Base-by-base conservation (phyloP, 2,113 vertebrate species). In the Dromas ardeola region DNA sequence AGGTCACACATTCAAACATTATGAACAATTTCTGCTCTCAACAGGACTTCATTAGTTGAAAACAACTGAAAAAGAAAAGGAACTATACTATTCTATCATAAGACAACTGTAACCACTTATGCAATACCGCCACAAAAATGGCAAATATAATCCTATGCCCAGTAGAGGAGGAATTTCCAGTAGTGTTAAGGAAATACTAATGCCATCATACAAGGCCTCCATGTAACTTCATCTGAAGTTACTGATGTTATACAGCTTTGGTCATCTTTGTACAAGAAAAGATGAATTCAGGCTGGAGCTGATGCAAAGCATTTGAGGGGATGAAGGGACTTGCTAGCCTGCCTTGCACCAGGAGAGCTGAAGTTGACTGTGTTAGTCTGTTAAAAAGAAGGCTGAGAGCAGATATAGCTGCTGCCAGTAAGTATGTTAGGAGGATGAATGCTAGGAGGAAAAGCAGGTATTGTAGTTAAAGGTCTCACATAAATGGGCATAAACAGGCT, bases 361-460 rank as follows among this genome's bases (percentile, higher is more conserved):
- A 69, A 92, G 38, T 26, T 82, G 40, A 21, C 63, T 91, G 63
- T 5, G 0, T 61, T 53, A 26, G 23, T 63, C 52, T 55, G 1
- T 67, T 67, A 47, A 79, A 76, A 80, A 84, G 83, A 79, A 76
- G 30, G 70, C 34, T 61, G 62, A 87, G 10, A 55, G 65, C 56
- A 67, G 52, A 71, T 2, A 1, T 47, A 69, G 61, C 16, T 69
- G 29, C 81, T 78, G 95, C 61, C 81, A 47, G 45, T 76, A 88
- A 86, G 93, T 86, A 90, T 5, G 27, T 34, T 56, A 85, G 69
- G 26, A 90, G 52, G 43, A 81, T 30, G 59, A 90, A 74, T 15
- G 26, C 73, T 69, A 89, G 58, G 45, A 93, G n/a, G n/a, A 85
- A 91, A 91, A 95, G 27, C 18, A 96, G 84, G 77, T 86, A 63